Evolutionary conservation across 2,888 invertebrate species (phyloP).

Genomic region (Drymonia ruficornis): DNA sequence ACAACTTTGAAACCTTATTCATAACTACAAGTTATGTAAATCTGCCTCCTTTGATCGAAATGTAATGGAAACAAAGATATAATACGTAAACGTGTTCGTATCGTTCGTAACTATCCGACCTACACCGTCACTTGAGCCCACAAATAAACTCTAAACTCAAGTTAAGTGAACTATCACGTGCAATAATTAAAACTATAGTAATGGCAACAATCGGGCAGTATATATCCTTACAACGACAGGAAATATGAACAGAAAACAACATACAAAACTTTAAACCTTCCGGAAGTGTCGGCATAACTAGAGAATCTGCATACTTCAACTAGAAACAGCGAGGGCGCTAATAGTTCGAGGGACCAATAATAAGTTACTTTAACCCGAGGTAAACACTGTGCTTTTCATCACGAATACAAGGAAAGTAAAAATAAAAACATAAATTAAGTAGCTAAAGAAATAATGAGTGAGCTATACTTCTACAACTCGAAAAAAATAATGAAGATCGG

Average conservation of each 20-base stretch:
- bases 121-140: conserved; percentile 18
- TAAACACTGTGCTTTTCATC: no score
- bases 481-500: no score
- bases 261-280: conserved; percentile 8
- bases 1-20: not conserved
- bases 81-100: conserved; percentile 17
- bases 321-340: no score
- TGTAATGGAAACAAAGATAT: conserved; percentile 13
- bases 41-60: conserved; percentile 17
- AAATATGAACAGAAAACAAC: conserved; percentile 19
- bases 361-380: no score
- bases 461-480: no score
- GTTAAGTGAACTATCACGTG: conserved; percentile 14
- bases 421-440: no score
- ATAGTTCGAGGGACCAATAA: no score
- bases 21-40: not conserved
- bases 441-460: no score
- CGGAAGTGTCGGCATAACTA: conserved; percentile 24
- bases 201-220: conserved; percentile 51
- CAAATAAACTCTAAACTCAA: conserved; percentile 6
- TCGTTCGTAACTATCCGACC: conserved; percentile 15
- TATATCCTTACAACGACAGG: conserved; percentile 35
- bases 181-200: conserved; percentile 23
- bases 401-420: no score
- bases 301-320: conserved; percentile 7